Percentiles rank a stretch among this genome's conserved stretches.
phyloP scores from a whole-genome alignment of 2,888 invertebrate genomes.

The Seladonia tumulorum region DNA sequence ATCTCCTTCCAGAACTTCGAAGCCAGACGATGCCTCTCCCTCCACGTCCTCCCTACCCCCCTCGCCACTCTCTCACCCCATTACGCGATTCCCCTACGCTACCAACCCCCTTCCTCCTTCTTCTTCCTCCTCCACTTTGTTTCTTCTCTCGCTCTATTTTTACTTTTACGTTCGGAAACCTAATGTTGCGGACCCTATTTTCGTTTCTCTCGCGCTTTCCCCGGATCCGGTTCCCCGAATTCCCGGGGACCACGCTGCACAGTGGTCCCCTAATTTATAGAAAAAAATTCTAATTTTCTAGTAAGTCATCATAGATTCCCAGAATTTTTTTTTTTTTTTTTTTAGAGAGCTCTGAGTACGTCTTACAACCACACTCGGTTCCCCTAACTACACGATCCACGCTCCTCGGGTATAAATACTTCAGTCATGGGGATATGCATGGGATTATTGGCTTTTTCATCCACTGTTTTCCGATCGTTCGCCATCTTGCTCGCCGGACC shows the following conservation, averaged over 20 bases:
- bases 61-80: slow-evolving; percentile 20
- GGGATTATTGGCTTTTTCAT: background rate
- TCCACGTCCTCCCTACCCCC: background rate
- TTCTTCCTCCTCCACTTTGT: background rate
- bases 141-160: slow-evolving; percentile 29
- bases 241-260: background rate
- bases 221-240: background rate
- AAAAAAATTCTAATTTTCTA: background rate
- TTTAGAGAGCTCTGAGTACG: too few relatives aligned
- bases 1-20: slow-evolving; percentile 74
- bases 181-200: slow-evolving; percentile 31
- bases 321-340: too few relatives aligned
- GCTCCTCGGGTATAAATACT: too few relatives aligned
- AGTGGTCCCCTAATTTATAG: background rate
- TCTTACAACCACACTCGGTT: too few relatives aligned
- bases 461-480: background rate
- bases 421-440: too few relatives aligned
- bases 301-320: too few relatives aligned
- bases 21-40: slow-evolving; percentile 72
- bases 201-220: background rate
- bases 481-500: background rate
- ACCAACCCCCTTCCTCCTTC: background rate
- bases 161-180: slow-evolving; percentile 33
- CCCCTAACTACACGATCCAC: too few relatives aligned
- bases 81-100: background rate